Percentiles rank a stretch among this genome's conserved stretches.
These are phyloP conservation scores for Palythoa grandiflora DNA, from an alignment of 92 coral and sea anemone species.

Conservation along the genomic window DNA sequence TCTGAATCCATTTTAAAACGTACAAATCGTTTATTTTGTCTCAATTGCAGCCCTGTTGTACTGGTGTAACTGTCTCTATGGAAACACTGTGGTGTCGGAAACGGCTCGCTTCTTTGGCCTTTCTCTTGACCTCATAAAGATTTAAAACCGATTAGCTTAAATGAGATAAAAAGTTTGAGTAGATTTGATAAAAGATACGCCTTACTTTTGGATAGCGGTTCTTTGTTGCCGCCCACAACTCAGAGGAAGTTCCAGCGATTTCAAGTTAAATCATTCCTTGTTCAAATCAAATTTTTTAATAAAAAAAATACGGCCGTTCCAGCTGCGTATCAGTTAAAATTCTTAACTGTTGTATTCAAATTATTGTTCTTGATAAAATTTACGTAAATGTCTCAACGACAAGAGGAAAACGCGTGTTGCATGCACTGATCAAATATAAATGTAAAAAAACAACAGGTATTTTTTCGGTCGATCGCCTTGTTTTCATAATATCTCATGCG, in stretches of 20 bases:
- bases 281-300: background rate
- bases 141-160: background rate
- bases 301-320: background rate
- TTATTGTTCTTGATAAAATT: background rate
- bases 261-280: background rate
- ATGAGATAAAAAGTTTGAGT: background rate
- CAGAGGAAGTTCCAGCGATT: background rate
- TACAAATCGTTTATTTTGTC: background rate
- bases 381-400: background rate
- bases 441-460: constrained; percentile 12
- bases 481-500: background rate
- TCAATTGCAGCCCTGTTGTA: background rate
- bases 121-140: background rate
- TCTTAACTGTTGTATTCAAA: background rate
- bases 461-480: constrained; percentile 15
- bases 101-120: background rate
- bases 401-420: background rate
- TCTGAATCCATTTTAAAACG: background rate
- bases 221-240: background rate
- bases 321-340: background rate
- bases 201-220: background rate
- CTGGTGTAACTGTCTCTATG: background rate
- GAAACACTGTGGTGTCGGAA: background rate
- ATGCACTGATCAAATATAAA: constrained; percentile 11
- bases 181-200: background rate